Evolutionary conservation across 2,797 vertebrate species (phyloP), one percentile per base, ranked within the genome.

Genomic region (Pangasius sanitwongsei): DNA sequence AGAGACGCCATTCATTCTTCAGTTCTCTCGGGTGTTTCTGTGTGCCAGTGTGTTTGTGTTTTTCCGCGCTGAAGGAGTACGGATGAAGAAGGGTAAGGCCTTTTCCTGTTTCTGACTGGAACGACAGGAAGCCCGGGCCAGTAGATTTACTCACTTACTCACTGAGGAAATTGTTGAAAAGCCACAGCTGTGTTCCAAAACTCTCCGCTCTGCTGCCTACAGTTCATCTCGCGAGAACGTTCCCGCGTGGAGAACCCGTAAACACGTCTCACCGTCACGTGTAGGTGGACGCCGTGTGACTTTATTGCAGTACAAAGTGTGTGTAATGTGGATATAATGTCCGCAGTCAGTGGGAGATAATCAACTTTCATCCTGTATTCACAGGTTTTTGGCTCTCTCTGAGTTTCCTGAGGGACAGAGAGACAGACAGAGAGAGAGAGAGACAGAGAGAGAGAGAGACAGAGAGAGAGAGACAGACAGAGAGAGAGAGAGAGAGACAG

Each of bases 81-180:
- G 48, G 50, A 57, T 41, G 80, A 72, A 57, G 53, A 37, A 44
- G 69, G 50, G 86, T 83, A 85, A 88, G 74, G 85, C 89, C 81
- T 90, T 87, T 88, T 89, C 81, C 70, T 86, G 86, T 86, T 90
- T 67, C 86, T 82, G 87, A 83, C 83, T 20, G 86, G 50, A 82
- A 87, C 78, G 69, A 81, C 89, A 90, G 91, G 91, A 92, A 92
- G 89, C 69, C 82, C 80, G 57, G n/a, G 85, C 83, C 50, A 59
- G 86, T 41, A 87, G 34, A 89, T 92, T 88, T 89, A 89, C 41
- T 44, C 41, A 44, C 6, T 44, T 44, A 50, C 90, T 88, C 81
- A 78, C 87, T 88, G 88, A 92, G 93, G 93, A 92, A 93, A 88
- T 89, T 89, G 87, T 91, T 92, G 80, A 90, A 91, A 91, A 89